These are phyloP conservation scores for Philhelius pedissequus DNA, from an alignment of 2,888 invertebrate genomes.

Conservation along the genomic window DNA sequence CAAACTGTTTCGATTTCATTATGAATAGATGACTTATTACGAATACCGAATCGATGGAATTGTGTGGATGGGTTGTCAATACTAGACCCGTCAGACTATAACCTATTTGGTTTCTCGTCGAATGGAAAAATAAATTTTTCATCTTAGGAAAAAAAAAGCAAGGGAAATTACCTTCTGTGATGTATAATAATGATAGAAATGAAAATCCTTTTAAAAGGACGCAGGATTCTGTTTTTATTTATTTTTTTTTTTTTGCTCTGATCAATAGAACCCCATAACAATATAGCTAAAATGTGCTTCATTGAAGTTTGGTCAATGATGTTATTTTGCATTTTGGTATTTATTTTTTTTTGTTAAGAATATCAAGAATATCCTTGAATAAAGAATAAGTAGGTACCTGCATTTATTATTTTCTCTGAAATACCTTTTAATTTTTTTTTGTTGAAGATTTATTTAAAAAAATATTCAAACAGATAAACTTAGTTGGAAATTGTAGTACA, in stretches of 20 bases:
- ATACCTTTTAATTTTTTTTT: neutral
- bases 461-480: neutral
- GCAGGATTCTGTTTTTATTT: neutral
- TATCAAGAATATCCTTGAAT: neutral
- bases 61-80: neutral
- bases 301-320: slow-evolving; percentile 50
- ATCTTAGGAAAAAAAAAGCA: slow-evolving; percentile 35
- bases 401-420: neutral
- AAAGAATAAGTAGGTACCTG: neutral
- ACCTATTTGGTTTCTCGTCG: slow-evolving; percentile 12
- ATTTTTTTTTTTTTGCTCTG: neutral
- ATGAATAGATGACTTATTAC: slow-evolving; percentile 68
- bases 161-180: neutral
- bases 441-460: neutral
- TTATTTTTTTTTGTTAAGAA: neutral
- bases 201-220: slow-evolving; percentile 46
- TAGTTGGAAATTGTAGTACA: neutral
- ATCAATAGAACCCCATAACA: slow-evolving; percentile 1
- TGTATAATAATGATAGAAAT: slow-evolving; percentile 13
- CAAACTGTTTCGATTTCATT: slow-evolving; percentile 57
- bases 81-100: neutral
- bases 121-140: slow-evolving; percentile 49
- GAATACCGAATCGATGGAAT: slow-evolving; percentile 53
- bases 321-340: slow-evolving; percentile 39
- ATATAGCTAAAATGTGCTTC: slow-evolving; percentile 51